Conservation (phyloP, 2,888 invertebrate species). For the Trichogramma dendrolimi region DNA sequence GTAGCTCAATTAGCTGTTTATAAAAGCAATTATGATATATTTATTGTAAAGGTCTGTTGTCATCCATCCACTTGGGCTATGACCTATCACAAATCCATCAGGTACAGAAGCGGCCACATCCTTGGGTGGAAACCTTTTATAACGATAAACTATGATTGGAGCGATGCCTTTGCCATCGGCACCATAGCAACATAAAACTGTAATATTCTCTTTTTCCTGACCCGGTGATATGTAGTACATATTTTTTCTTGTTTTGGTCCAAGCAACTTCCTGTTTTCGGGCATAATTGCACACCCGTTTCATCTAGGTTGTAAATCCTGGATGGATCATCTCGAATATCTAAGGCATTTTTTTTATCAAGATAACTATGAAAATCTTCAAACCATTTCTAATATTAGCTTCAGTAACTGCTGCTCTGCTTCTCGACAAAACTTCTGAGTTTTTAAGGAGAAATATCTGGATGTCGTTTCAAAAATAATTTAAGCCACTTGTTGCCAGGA, state of each 20-base stretch:
- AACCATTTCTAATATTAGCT: constrained; percentile 20
- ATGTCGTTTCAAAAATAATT: no score
- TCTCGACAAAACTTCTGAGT: not conserved
- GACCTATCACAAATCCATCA: constrained; percentile 21
- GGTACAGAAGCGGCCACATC: constrained; percentile 21
- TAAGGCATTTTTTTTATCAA: constrained; percentile 8
- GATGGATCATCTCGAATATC: constrained; percentile 22
- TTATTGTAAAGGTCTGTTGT: constrained; percentile 5
- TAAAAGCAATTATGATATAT: not conserved
- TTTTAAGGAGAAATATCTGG: not conserved
- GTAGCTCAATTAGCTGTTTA: not conserved
- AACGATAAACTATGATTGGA: constrained; percentile 27
- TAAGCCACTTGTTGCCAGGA: not conserved
- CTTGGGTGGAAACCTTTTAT: constrained; percentile 21
- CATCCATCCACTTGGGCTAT: constrained; percentile 29
- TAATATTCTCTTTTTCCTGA: constrained; percentile 25
- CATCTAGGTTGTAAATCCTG: constrained; percentile 30
- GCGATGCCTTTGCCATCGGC: constrained; percentile 13
- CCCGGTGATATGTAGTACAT: constrained; percentile 24
- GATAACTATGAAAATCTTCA: constrained; percentile 1
- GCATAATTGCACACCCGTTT: constrained; percentile 27
- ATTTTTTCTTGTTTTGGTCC: no score
- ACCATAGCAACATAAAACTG: constrained; percentile 13
- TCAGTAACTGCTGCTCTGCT: constrained; percentile 8
- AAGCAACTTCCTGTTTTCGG: constrained; percentile 28